Evolutionary conservation across 35 echinoderm and acorn worm species (phyloP), one percentile per base, ranked within the genome.

Genomic region (Anneissia japonica): DNA sequence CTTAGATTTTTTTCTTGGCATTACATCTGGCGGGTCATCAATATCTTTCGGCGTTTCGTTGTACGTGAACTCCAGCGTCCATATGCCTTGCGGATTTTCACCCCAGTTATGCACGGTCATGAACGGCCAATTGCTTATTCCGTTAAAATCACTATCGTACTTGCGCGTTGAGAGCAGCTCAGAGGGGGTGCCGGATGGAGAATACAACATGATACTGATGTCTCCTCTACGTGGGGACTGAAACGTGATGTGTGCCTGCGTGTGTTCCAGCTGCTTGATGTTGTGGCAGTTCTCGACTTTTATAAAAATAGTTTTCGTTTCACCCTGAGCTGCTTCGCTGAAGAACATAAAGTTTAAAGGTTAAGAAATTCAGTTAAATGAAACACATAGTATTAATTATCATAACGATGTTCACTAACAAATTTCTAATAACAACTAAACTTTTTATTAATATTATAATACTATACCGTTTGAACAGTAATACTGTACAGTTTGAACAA

Each of bases 101-200:
- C 96, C 96, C 95, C 95, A 97, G 89, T 93, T 93, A 77, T 93
- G 91, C 19, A 97, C 95, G 5, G 91, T 86, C 92, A 94, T 99
- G 79, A 99, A 99, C 0, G 96, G 91, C 83, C 89, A 94, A 26
- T 90, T 75, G 3, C 76, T 72, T 0, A 99, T 51, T 0, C 89
- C 92, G 0, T 94, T 86, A 2, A 11, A 35, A 28, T 46, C 74
- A 73, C 77, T 83, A 32, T 99, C 96, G 21, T 89, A 84, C 26
- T 40, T 86, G 13, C 96, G 86, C 17, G 88, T 88, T 0, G 89
- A 90, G 0, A 99, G 75, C 3, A 99, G 74, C 86, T 89, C 19
- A 5, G 96, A 99, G 0, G 89, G 92, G 3, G 96, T 99, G 10
- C 96, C 92, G 14, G 17, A 40, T 2, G 96, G 96, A 37, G 96